A percentile compares a stretch with the other conserved stretches of the same genome.
phyloP scores from a whole-genome alignment of 1,140 invertebrate genomes.

The Ephestia elutella region DNA sequence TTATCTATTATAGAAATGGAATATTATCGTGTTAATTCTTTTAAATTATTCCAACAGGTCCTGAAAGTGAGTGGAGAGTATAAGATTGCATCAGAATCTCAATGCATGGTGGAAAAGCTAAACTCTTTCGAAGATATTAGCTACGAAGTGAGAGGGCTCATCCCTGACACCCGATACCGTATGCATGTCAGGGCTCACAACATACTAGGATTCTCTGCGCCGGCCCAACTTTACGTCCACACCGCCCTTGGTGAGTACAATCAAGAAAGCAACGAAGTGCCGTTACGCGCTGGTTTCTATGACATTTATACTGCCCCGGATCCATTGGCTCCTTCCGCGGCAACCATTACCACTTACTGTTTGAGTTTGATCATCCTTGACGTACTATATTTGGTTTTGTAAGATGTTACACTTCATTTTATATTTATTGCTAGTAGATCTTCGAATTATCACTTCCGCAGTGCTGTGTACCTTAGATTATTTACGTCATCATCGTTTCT shows the following conservation, averaged over 20 bases:
- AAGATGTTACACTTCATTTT: constrained; percentile 19
- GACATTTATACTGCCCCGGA: constrained; percentile 65
- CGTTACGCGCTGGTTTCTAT: constrained; percentile 67
- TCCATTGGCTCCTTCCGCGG: constrained; percentile 39
- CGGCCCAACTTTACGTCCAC: constrained; percentile 84
- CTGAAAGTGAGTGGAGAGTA: constrained; percentile 77
- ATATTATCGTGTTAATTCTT: constrained; percentile 7
- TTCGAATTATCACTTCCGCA: neutral
- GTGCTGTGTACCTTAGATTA: neutral
- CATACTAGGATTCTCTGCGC: constrained; percentile 84
- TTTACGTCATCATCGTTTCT: constrained; percentile 17
- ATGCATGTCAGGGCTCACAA: constrained; percentile 90
- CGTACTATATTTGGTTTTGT: constrained; percentile 45
- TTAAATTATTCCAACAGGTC: constrained; percentile 54
- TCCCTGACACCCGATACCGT: constrained; percentile 85
- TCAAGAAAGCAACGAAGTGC: constrained; percentile 60
- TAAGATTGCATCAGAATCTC: constrained; percentile 73
- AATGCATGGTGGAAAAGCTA: constrained; percentile 76
- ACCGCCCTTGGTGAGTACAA: constrained; percentile 88
- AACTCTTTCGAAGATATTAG: constrained; percentile 77
- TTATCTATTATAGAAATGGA: neutral
- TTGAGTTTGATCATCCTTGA: constrained; percentile 31
- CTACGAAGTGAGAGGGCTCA: constrained; percentile 79
- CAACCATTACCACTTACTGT: constrained; percentile 36
- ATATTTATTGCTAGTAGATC: constrained; percentile 7